Conservation (phyloP, 2,113 vertebrate species). For the Ahaetulla prasina region DNA sequence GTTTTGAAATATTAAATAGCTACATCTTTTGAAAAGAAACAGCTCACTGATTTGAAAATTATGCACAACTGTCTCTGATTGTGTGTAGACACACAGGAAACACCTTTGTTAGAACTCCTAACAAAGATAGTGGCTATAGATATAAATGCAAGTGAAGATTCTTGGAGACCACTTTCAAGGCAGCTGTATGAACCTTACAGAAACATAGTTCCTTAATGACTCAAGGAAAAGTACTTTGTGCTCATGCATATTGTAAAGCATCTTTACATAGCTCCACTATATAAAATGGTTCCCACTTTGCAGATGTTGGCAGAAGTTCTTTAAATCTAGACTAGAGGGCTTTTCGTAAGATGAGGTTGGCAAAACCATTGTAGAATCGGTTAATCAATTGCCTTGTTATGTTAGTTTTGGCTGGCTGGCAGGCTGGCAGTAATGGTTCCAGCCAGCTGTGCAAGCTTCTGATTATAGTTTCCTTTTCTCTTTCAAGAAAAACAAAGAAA, state of each 20-base stretch:
- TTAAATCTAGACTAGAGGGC: background rate
- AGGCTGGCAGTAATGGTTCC: background rate
- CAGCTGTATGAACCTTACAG: background rate
- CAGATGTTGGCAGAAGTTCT: background rate
- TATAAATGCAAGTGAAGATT: background rate
- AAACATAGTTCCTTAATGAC: background rate
- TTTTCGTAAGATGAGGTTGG: background rate
- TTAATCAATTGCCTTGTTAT: conserved; percentile 33
- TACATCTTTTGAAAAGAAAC: too few relatives aligned
- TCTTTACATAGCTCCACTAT: background rate
- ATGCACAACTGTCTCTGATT: background rate
- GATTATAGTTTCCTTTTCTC: conserved; percentile 17
- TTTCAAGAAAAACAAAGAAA: conserved; percentile 15
- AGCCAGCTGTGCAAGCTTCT: background rate
- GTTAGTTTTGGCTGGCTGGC: background rate
- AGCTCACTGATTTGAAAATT: background rate
- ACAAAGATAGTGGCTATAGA: background rate
- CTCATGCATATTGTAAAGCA: background rate
- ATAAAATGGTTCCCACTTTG: background rate
- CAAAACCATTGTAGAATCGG: background rate
- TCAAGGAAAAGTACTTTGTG: background rate
- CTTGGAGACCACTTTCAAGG: background rate
- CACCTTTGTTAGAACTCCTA: background rate
- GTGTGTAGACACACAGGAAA: background rate
- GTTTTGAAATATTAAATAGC: too few relatives aligned